Conservation (phyloP, 2,113 vertebrate species). For the Phalacrocorax carbo region DNA sequence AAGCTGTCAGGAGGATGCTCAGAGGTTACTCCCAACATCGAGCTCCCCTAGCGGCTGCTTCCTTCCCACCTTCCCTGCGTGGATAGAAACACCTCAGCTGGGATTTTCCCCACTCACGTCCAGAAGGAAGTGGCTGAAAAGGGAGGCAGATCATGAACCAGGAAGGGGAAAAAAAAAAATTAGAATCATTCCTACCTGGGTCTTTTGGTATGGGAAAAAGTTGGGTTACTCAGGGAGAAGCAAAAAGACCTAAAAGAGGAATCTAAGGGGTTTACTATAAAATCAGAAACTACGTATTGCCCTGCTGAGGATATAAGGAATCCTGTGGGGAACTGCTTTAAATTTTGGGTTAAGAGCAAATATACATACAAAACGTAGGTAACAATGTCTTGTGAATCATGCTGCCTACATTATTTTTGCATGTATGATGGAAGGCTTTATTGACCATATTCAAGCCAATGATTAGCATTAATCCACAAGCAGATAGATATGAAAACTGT, state of each 20-base stretch:
- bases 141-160: neutral
- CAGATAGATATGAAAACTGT: constrained; percentile 6
- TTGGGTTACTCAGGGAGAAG: neutral
- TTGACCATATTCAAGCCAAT: neutral
- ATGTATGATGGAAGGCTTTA: neutral
- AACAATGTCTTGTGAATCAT: neutral
- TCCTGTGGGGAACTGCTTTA: neutral
- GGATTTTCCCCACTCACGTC: neutral
- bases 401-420: neutral
- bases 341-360: neutral
- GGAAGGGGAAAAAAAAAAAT: neutral
- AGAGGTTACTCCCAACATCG: neutral
- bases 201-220: neutral
- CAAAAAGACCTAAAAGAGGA: neutral
- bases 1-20: neutral
- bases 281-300: neutral
- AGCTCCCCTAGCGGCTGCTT: constrained; percentile 53
- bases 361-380: neutral
- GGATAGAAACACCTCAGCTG: neutral
- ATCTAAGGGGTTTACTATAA: neutral
- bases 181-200: neutral
- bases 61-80: neutral
- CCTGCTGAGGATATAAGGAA: neutral
- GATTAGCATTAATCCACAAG: neutral
- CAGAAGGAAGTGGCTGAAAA: neutral